Conservation (phyloP, 2,797 vertebrate species). For the Amazona finschi region DNA sequence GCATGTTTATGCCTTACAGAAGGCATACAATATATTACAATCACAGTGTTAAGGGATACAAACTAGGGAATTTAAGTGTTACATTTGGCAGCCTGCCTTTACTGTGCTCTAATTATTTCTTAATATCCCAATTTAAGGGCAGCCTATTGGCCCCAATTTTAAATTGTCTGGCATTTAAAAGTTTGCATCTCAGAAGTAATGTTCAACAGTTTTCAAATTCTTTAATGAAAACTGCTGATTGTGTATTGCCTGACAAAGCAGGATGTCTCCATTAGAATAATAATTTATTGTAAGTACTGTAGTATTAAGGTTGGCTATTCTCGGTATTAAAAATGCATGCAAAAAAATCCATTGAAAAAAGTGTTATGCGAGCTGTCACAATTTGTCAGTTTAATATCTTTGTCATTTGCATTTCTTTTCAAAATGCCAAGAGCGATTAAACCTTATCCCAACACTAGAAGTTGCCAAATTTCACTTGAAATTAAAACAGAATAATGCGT, state of each 20-base stretch:
- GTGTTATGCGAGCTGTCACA: not conserved
- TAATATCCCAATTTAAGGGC: conserved; percentile 53
- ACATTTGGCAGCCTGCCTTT: conserved; percentile 29
- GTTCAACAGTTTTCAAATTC: conserved; percentile 33
- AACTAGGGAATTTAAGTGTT: conserved; percentile 10
- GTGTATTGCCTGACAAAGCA: conserved; percentile 51
- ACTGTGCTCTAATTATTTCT: conserved; percentile 52
- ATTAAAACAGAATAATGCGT: conserved; percentile 30
- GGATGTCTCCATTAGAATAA: conserved; percentile 26
- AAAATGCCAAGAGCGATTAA: conserved; percentile 53
- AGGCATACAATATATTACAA: not conserved
- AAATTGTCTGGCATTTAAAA: conserved; percentile 24
- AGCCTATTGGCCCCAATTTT: conserved; percentile 35
- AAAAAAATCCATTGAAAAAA: conserved; percentile 29
- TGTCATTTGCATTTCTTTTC: conserved; percentile 31
- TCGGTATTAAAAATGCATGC: not conserved
- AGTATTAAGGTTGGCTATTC: not conserved
- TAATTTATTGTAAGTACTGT: conserved; percentile 31
- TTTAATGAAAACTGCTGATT: conserved; percentile 43
- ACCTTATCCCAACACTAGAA: conserved; percentile 6
- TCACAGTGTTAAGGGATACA: not conserved
- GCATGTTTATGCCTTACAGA: not conserved
- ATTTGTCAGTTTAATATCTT: conserved; percentile 19
- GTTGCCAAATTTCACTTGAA: conserved; percentile 47
- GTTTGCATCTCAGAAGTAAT: conserved; percentile 26